These are phyloP conservation scores for Drosophila nr. fundita DNA, from an alignment of 2,888 invertebrate genomes.

Conservation along the genomic window DNA sequence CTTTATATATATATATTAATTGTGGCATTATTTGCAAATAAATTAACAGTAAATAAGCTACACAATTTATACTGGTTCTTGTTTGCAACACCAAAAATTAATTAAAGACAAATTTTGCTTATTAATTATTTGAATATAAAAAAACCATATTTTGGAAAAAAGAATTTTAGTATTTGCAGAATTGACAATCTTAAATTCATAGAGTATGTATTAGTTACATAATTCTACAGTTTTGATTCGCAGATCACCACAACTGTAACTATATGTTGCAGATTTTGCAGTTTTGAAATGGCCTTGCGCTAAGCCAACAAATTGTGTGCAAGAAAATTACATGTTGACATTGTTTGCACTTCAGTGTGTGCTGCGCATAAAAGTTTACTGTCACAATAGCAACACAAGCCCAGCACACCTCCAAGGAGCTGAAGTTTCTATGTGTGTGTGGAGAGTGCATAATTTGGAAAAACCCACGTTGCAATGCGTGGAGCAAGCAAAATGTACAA, in stretches of 20 bases:
- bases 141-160: neutral
- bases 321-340: constrained; percentile 59
- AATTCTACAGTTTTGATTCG: neutral
- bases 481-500: constrained; percentile 60
- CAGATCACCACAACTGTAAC: neutral
- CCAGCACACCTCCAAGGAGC: constrained; percentile 19
- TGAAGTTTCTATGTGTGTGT: constrained; percentile 8
- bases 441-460: constrained; percentile 64
- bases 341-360: constrained; percentile 53
- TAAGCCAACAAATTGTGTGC: constrained; percentile 52
- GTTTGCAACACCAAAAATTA: neutral
- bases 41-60: neutral
- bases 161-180: neutral
- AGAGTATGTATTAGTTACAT: neutral
- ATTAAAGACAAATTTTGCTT: neutral
- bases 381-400: constrained; percentile 47
- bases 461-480: constrained; percentile 48
- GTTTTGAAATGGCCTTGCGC: constrained; percentile 50
- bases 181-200: neutral
- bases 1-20: neutral
- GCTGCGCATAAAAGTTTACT: constrained; percentile 49
- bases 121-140: neutral
- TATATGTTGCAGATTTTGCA: neutral
- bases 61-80: neutral
- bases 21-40: neutral